Percentiles rank a stretch among this genome's conserved stretches.
Evolutionary conservation across 2,888 invertebrate genomes (phyloP).

Genomic region (Drosophila monieri): DNA sequence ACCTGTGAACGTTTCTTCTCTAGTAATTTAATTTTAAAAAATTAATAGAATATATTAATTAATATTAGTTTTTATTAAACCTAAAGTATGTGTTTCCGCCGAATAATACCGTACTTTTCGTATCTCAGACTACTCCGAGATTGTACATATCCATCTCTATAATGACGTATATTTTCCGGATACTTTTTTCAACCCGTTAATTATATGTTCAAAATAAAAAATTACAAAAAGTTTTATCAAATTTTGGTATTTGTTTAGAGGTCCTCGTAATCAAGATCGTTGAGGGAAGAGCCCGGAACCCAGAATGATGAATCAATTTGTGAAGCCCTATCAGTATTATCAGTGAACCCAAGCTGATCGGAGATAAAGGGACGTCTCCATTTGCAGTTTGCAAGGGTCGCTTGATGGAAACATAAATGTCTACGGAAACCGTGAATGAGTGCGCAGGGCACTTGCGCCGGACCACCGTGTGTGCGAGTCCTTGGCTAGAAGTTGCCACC

Average conservation of each 20-base stretch:
- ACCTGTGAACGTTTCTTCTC: no score
- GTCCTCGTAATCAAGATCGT: neutral
- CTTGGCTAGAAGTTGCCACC: constrained; percentile 11
- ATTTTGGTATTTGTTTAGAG: neutral
- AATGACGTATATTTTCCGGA: no score
- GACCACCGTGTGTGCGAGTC: constrained; percentile 58
- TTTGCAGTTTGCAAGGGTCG: neutral
- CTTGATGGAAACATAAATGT: constrained; percentile 25
- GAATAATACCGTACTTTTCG: no score
- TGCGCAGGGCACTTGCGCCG: constrained; percentile 61
- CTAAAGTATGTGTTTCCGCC: no score
- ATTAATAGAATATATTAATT: no score
- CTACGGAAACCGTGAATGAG: constrained; percentile 41
- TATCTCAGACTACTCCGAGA: no score
- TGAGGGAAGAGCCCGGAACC: neutral
- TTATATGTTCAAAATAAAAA: no score
- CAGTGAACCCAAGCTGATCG: neutral
- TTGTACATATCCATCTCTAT: no score
- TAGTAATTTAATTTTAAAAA: no score
- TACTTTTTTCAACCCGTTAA: no score
- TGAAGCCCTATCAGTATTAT: neutral
- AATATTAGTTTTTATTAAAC: no score
- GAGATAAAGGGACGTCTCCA: neutral
- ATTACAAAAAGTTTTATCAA: neutral
- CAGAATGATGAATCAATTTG: neutral